phyloP scores from a whole-genome alignment of 2,888 invertebrate species.

The Pelosia muscerda region DNA sequence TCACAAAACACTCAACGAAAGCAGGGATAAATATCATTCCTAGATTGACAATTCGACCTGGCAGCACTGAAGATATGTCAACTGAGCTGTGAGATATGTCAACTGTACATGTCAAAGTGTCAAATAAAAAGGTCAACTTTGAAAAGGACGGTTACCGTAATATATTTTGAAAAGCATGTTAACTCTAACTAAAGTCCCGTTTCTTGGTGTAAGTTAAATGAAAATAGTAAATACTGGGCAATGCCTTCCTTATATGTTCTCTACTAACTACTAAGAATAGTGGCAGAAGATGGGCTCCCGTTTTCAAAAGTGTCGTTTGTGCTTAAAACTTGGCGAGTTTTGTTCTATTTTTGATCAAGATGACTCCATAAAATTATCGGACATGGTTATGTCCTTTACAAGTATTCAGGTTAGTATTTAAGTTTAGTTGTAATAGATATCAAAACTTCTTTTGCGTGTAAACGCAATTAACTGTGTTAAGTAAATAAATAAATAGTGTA shows the following conservation, averaged over 20 bases:
- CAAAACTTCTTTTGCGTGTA: not conserved
- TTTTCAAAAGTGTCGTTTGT: constrained; percentile 81
- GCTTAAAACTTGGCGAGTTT: constrained; percentile 81
- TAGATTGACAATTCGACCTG: not conserved
- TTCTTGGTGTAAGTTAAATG: constrained; percentile 28
- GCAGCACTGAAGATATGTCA: not conserved
- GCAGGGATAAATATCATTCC: too few relatives aligned
- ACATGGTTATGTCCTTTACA: constrained; percentile 83
- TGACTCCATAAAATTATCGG: constrained; percentile 78
- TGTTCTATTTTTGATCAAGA: constrained; percentile 83
- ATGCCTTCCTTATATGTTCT: constrained; percentile 24
- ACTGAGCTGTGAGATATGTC: too few relatives aligned
- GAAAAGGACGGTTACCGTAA: constrained; percentile 37
- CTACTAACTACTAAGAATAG: not conserved
- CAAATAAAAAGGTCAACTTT: constrained; percentile 20
- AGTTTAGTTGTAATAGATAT: not conserved
- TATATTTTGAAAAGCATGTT: constrained; percentile 18
- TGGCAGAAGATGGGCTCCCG: constrained; percentile 60
- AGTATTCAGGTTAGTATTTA: constrained; percentile 68
- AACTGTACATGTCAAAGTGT: too few relatives aligned
- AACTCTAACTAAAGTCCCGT: constrained; percentile 26
- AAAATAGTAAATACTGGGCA: constrained; percentile 42
- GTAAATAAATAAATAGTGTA: not conserved
- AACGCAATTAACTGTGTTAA: not conserved
- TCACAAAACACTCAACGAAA: too few relatives aligned